phyloP scores from a whole-genome alignment of 2,113 vertebrate species.

The Labeo catla region DNA sequence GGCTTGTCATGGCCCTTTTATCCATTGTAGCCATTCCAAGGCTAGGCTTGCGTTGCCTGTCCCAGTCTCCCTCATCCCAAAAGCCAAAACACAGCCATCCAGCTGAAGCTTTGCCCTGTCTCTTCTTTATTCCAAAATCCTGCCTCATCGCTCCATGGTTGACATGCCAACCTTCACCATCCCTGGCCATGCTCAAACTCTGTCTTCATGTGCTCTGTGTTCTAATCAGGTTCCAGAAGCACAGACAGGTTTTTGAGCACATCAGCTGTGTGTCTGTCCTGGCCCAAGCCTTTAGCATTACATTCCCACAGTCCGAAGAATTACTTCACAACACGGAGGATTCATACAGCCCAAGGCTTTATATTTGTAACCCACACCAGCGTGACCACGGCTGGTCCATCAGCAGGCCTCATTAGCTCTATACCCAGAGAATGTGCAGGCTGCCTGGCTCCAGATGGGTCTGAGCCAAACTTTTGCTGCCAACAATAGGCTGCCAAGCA shows the following conservation, averaged over 20 bases:
- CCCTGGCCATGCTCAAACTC: conserved; percentile 49
- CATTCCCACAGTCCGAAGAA: conserved; percentile 81
- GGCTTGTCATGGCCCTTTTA: conserved; percentile 48
- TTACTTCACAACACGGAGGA: conserved; percentile 78
- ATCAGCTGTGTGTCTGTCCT: conserved; percentile 71
- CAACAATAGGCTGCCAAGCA: conserved; percentile 79
- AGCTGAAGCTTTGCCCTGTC: conserved; percentile 62
- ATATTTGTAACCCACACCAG: conserved; percentile 86
- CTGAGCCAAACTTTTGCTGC: conserved; percentile 79
- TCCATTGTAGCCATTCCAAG: conserved; percentile 38
- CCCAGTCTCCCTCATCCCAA: conserved; percentile 30
- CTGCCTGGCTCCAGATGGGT: conserved; percentile 81
- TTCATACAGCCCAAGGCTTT: conserved; percentile 74
- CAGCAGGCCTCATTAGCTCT: conserved; percentile 77
- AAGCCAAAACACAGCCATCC: conserved; percentile 56
- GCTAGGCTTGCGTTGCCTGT: conserved; percentile 17
- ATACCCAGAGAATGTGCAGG: conserved; percentile 80
- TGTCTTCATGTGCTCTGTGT: conserved; percentile 59
- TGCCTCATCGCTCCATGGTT: conserved; percentile 39
- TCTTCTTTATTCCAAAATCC: conserved; percentile 33
- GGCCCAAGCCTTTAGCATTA: conserved; percentile 71
- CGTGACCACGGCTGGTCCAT: conserved; percentile 78
- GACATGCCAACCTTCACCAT: conserved; percentile 43
- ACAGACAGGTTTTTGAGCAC: conserved; percentile 39
- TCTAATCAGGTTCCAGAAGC: conserved; percentile 58